Conservation (phyloP, 2,797 vertebrate species). For the Chaetophractus vellerosus region DNA sequence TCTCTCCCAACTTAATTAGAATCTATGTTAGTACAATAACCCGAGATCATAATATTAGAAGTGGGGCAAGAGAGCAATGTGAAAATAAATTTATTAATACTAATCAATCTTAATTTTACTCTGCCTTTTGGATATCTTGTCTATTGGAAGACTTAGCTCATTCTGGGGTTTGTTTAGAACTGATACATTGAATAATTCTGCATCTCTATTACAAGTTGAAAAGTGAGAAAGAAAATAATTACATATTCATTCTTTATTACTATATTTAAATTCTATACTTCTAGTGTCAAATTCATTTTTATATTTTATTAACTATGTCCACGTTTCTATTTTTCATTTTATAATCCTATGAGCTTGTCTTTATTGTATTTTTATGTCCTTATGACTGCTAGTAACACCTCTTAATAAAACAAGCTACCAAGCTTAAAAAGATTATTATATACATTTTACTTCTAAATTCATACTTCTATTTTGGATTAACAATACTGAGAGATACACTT, state of each 20-base stretch:
- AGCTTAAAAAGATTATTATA: neutral
- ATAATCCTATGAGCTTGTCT: neutral
- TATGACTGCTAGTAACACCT: neutral
- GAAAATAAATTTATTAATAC: conserved; percentile 45
- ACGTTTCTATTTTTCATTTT: neutral
- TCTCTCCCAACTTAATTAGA: neutral
- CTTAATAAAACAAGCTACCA: neutral
- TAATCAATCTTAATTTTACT: conserved; percentile 19
- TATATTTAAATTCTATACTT: conserved; percentile 19
- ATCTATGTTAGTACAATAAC: neutral
- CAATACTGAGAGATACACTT: neutral
- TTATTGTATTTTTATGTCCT: neutral
- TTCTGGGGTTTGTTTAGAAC: neutral
- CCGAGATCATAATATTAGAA: neutral
- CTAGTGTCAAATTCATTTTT: neutral
- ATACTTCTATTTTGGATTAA: neutral
- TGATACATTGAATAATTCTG: neutral
- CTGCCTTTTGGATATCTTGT: neutral
- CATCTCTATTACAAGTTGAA: neutral
- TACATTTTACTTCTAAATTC: conserved; percentile 39
- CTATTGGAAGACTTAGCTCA: neutral
- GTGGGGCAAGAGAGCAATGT: neutral
- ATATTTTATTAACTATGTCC: neutral
- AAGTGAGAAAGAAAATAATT: conserved; percentile 7
- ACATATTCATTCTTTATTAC: neutral